Evolutionary conservation across 2,888 invertebrate species (phyloP).

Genomic region (Teinopalpus imperialis): DNA sequence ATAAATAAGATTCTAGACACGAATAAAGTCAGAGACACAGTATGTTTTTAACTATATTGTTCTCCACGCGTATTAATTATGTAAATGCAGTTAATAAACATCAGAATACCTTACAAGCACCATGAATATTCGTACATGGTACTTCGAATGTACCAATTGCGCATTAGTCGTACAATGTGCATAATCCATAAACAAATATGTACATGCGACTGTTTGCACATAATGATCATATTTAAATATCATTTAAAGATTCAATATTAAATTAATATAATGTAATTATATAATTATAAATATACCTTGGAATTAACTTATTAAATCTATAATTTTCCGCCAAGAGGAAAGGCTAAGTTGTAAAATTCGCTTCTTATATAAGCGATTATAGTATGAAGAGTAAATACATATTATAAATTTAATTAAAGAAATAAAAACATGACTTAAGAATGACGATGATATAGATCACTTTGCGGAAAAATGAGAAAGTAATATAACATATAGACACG

Average conservation of each 20-base stretch:
- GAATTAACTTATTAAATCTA: conserved; percentile 1
- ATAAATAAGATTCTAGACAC: too few species aligned
- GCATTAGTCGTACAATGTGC: conserved; percentile 2
- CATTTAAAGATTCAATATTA: conserved; percentile 16
- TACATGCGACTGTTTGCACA: conserved; percentile 9
- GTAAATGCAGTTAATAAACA: conserved; percentile 17
- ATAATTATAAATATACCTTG: conserved; percentile 9
- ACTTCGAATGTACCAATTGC: conserved; percentile 10
- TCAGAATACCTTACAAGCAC: conserved; percentile 1
- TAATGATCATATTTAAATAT: conserved; percentile 8
- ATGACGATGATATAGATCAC: too few species aligned
- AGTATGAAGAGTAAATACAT: too few species aligned
- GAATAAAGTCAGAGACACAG: neutral
- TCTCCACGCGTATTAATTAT: conserved; percentile 10
- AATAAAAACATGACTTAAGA: too few species aligned
- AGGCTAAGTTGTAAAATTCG: too few species aligned
- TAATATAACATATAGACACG: too few species aligned
- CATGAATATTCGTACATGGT: conserved; percentile 6
- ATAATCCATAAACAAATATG: conserved; percentile 22
- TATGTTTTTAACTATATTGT: conserved; percentile 5
- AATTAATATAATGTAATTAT: conserved; percentile 10
- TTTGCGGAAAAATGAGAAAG: too few species aligned
- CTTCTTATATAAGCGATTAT: too few species aligned
- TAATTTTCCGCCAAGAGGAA: conserved; percentile 23
- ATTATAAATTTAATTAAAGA: too few species aligned